phyloP scores from a whole-genome alignment of 2,797 vertebrate species.

The Pangasius mekongensis region DNA sequence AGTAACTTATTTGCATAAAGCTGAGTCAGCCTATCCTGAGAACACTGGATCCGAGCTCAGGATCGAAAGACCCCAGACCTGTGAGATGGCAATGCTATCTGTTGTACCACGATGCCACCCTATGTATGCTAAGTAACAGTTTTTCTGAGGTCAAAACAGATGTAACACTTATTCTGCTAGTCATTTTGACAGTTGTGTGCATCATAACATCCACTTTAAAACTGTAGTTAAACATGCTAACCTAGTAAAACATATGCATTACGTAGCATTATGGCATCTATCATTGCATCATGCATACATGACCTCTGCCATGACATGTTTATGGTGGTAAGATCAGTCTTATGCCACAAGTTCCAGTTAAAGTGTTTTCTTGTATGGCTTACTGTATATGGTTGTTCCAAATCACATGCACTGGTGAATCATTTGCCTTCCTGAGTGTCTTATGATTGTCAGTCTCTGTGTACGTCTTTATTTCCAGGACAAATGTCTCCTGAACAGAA shows the following conservation, averaged over 20 bases:
- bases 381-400: background rate
- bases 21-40: background rate
- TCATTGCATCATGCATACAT: background rate
- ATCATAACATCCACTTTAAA: background rate
- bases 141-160: background rate
- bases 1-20: no score
- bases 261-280: background rate
- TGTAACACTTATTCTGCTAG: background rate
- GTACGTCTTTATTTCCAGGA: background rate
- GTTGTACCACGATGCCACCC: background rate
- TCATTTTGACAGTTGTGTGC: background rate
- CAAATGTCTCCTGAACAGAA: background rate
- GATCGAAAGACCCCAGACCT: background rate
- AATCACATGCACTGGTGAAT: background rate
- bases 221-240: background rate
- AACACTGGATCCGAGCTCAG: background rate
- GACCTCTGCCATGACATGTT: background rate
- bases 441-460: background rate
- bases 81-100: background rate
- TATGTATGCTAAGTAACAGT: background rate
- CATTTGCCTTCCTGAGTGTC: background rate
- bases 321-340: background rate
- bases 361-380: background rate
- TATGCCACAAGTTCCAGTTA: background rate
- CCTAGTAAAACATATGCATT: background rate